A percentile compares a stretch with the other conserved stretches of the same genome.
Evolutionary conservation across 2,888 invertebrate species (phyloP).

Genomic region (Kuschelorhynchus macadamiae): DNA sequence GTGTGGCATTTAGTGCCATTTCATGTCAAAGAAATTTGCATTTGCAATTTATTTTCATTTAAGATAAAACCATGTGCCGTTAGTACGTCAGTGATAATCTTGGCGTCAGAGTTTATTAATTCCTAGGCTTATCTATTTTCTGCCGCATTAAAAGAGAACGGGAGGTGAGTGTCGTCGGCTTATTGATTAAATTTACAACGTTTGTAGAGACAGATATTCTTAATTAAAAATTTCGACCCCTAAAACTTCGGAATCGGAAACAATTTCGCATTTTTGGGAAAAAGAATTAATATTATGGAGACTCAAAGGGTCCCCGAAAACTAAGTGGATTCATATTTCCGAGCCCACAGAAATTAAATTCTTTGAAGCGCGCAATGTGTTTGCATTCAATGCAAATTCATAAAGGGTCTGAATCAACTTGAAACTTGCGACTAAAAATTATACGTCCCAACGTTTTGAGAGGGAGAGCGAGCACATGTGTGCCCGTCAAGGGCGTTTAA

Average conservation of each 20-base stretch:
- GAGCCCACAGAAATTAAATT: slow-evolving; percentile 15
- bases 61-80: too few relatives aligned
- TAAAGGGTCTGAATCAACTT: slow-evolving; percentile 10
- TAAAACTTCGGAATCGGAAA: not conserved
- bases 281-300: slow-evolving; percentile 20
- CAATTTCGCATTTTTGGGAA: slow-evolving; percentile 13
- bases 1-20: too few relatives aligned
- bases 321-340: slow-evolving; percentile 20
- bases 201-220: too few relatives aligned
- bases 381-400: slow-evolving; percentile 25
- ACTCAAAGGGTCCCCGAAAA: slow-evolving; percentile 15
- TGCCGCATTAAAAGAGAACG: too few relatives aligned
- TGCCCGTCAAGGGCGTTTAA: not conserved
- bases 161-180: too few relatives aligned
- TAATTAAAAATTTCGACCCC: not conserved
- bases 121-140: too few relatives aligned
- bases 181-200: too few relatives aligned
- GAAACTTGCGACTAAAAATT: not conserved
- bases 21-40: too few relatives aligned
- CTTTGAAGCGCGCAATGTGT: slow-evolving; percentile 6
- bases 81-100: too few relatives aligned
- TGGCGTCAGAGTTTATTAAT: too few relatives aligned
- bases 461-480: not conserved
- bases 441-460: not conserved
- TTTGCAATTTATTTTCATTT: too few relatives aligned